phyloP scores from a whole-genome alignment of 2,113 vertebrate species.

The Alectura lathami region DNA sequence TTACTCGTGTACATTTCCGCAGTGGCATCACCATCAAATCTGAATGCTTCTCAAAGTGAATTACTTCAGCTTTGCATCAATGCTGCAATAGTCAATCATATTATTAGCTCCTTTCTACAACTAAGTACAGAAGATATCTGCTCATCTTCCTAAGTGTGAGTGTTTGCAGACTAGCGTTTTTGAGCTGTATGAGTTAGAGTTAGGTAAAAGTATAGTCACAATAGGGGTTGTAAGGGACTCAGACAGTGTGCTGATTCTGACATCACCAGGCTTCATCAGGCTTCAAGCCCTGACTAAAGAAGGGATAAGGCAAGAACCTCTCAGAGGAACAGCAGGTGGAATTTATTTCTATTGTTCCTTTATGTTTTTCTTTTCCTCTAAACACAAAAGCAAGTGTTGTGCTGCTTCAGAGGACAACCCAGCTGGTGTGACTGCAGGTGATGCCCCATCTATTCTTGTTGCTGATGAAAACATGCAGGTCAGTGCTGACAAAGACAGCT shows the following conservation, averaged over 20 bases:
- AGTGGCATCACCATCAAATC: background rate
- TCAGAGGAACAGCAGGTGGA: background rate
- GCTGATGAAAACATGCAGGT: background rate
- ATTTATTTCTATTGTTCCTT: background rate
- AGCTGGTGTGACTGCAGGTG: background rate
- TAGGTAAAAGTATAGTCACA: background rate
- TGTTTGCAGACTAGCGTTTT: background rate
- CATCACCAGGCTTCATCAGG: background rate
- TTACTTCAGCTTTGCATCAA: background rate
- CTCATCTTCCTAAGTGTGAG: background rate
- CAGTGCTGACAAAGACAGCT: constrained; percentile 1
- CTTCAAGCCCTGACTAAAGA: background rate
- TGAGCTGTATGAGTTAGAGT: background rate
- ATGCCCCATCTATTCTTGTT: background rate
- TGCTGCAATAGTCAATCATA: background rate
- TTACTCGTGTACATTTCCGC: background rate
- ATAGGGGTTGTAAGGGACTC: background rate
- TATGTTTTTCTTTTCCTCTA: background rate
- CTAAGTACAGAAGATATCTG: background rate
- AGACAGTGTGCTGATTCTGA: background rate
- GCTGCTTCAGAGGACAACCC: background rate
- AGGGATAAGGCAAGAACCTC: background rate
- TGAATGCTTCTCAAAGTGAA: background rate
- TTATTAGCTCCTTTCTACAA: background rate
- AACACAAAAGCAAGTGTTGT: background rate